Evolutionary conservation across 2,113 vertebrate genomes (phyloP), one percentile per base, ranked within the genome.

Genomic region (Megaceryle maxima): DNA sequence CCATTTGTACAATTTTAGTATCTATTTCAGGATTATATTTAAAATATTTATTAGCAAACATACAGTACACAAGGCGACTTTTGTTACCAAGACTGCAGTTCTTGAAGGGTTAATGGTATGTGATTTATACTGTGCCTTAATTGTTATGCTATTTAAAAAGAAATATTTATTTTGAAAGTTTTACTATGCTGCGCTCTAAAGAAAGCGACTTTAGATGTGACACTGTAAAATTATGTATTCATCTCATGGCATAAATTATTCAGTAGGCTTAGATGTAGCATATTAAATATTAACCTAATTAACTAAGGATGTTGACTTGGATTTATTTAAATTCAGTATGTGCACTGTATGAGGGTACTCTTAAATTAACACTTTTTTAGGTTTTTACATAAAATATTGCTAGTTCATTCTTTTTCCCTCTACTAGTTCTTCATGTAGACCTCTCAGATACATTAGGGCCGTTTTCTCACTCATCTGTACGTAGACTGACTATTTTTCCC

Each of bases 211-310:
- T 98, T 99, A 98, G 99, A 98, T 98, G 98, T 98, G 98, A 99
- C 99, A 99, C 98, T 99, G 99, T 99, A 99, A 99, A 98, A 98
- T 98, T 98, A 99, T 99, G 99, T 99, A 99, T 99, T 99, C 99
- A 99, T 99, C 99, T 99, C 99, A 99, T 99, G 99, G 98, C 98
- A 99, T 99, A 99, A 99, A 98, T 99, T 99, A 99, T 99, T 99
- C 98, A 99, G 98, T 99, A 99, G 99, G 97, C 98, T 98, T 99
- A 99, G 98, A 98, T 99, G 98, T 98, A 99, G 98, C 98, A 98
- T 98, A 98, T 98, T 97, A 98, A 98, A 98, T 98, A 99, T 99
- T 99, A 99, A 99, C 98, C 99, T 99, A 98, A 98, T 99, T 98
- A 99, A 99, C 98, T 98, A 98, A 99, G 99, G 98, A 99, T 98